A percentile compares a stretch with the other conserved stretches of the same genome.
phyloP scores from a whole-genome alignment of 2,797 vertebrate species.

The Sebastes minor region DNA sequence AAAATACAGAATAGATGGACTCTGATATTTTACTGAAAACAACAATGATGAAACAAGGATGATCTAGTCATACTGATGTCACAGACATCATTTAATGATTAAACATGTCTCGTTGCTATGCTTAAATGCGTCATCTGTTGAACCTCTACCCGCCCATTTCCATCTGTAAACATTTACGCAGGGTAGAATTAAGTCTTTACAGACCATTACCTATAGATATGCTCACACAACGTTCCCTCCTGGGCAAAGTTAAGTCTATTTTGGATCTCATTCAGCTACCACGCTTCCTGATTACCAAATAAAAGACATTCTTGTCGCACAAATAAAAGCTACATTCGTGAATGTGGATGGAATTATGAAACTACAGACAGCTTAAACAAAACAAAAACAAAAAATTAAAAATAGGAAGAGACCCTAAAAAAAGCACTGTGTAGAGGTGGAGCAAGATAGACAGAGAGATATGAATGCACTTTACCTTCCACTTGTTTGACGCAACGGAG shows the following conservation, averaged over 20 bases:
- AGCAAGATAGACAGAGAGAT: not conserved
- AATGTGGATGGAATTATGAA: not conserved
- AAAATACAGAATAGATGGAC: not conserved
- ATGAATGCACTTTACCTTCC: conserved; percentile 85
- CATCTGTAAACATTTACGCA: conserved; percentile 31
- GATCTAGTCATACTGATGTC: not conserved
- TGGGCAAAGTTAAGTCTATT: not conserved
- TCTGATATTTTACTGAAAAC: not conserved
- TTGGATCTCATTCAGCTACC: not conserved
- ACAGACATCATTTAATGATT: not conserved
- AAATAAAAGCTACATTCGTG: not conserved
- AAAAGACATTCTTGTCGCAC: not conserved
- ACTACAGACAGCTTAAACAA: not conserved
- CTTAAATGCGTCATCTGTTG: not conserved
- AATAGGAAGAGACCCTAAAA: not conserved
- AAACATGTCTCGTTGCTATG: not conserved
- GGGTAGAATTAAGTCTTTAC: not conserved
- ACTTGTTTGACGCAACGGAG: conserved; percentile 95
- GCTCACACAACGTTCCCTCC: not conserved
- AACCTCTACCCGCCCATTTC: conserved; percentile 2
- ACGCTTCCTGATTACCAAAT: not conserved
- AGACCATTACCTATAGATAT: not conserved
- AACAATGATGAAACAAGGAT: not conserved
- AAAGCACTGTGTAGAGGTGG: not conserved
- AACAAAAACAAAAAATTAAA: not conserved